Evolutionary conservation across 2,113 vertebrate species (phyloP).

Genomic region (Lepidothrix coronata): DNA sequence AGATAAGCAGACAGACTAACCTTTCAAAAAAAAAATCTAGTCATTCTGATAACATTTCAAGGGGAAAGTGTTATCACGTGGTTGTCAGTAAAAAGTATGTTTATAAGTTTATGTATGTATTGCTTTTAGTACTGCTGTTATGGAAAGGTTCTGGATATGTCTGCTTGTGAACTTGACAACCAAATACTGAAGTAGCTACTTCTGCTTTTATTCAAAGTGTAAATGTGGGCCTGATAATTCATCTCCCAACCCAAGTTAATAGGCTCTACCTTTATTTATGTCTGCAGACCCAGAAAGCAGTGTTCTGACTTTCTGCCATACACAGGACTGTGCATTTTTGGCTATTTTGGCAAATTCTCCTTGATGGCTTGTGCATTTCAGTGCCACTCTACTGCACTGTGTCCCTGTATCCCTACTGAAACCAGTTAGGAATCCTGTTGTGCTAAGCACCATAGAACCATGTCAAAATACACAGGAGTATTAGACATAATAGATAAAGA

Average conservation of each 20-base stretch:
- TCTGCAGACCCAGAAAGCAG: neutral
- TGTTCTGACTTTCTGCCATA: neutral
- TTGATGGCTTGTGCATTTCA: neutral
- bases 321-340: neutral
- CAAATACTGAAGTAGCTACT: neutral
- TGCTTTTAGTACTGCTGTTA: neutral
- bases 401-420: neutral
- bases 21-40: neutral
- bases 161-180: neutral
- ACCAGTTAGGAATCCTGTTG: neutral
- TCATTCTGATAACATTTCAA: neutral
- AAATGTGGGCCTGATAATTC: neutral
- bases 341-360: neutral
- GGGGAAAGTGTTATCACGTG: fast-evolving
- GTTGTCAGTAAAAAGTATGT: neutral
- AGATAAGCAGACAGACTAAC: neutral
- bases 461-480: neutral
- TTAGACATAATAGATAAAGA: neutral
- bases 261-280: neutral
- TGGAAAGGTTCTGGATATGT: neutral
- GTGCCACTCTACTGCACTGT: neutral
- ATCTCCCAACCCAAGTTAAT: neutral
- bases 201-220: neutral
- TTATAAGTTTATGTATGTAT: neutral
- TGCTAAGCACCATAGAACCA: neutral